These are phyloP conservation scores for Lagria hirta DNA, from an alignment of 2,888 invertebrate species.

Conservation along the genomic window DNA sequence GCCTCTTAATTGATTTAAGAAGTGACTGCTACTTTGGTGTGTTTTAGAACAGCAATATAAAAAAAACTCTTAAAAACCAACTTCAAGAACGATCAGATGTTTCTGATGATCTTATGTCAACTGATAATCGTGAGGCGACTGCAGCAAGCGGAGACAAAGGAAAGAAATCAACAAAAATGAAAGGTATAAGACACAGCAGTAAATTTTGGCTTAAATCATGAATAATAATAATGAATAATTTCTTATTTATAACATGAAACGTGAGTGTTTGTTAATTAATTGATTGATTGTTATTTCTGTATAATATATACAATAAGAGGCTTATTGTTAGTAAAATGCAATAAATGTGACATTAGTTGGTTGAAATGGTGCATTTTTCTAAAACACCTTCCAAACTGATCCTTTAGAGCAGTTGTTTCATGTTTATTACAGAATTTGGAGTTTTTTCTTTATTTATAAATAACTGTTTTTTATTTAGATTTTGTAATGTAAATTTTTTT, in stretches of 20 bases:
- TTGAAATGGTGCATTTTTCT: constrained; percentile 19
- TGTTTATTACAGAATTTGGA: constrained; percentile 3
- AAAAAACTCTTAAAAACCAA: constrained; percentile 84
- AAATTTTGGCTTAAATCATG: constrained; percentile 69
- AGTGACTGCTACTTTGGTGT: constrained; percentile 14
- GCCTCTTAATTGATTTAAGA: not conserved
- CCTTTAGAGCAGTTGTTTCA: constrained; percentile 8
- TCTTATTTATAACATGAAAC: constrained; percentile 11
- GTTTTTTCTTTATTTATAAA: constrained; percentile 11
- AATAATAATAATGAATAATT: constrained; percentile 18
- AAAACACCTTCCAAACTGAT: constrained; percentile 16
- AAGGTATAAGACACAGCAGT: constrained; percentile 66
- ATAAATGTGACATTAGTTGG: constrained; percentile 11
- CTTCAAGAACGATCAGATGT: constrained; percentile 64
- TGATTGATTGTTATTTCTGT: constrained; percentile 13
- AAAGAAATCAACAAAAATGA: constrained; percentile 48
- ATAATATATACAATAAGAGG: constrained; percentile 6
- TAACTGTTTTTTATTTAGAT: too few relatives aligned
- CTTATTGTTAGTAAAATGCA: constrained; percentile 5
- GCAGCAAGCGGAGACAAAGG: constrained; percentile 59
- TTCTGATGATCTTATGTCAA: constrained; percentile 82
- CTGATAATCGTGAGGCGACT: constrained; percentile 69
- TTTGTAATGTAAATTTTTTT: constrained; percentile 2
- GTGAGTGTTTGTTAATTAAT: constrained; percentile 19
- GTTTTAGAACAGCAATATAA: constrained; percentile 77